Conservation (phyloP, 2,888 invertebrate species). For the Vesta saturnalis region DNA sequence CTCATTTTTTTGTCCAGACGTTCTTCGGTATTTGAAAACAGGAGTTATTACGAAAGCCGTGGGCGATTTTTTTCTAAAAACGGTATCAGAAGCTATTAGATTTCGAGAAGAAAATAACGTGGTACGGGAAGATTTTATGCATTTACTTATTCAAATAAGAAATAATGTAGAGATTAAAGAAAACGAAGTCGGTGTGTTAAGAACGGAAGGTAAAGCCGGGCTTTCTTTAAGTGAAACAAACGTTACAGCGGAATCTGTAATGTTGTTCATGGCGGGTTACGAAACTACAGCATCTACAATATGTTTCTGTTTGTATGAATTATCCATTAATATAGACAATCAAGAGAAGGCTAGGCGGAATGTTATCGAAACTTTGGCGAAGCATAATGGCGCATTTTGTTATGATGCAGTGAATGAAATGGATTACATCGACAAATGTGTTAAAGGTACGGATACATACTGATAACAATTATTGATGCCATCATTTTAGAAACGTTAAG, state of each 20-base stretch:
- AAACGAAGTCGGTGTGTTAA: background rate
- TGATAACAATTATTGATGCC: too few relatives aligned
- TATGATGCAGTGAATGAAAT: conserved; percentile 63
- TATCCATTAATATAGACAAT: conserved; percentile 61
- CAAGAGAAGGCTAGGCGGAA: conserved; percentile 62
- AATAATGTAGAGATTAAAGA: background rate
- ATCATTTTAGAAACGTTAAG: background rate
- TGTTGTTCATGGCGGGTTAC: conserved; percentile 54
- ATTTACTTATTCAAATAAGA: too few relatives aligned
- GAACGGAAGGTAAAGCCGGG: background rate
- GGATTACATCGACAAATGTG: too few relatives aligned
- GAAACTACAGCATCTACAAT: conserved; percentile 59
- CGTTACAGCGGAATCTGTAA: conserved; percentile 44
- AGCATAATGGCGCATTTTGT: conserved; percentile 58
- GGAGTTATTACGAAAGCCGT: too few relatives aligned
- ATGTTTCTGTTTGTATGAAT: conserved; percentile 63
- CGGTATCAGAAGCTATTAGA: background rate
- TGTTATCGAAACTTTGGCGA: conserved; percentile 55
- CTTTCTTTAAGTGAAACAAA: background rate
- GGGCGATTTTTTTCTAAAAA: too few relatives aligned
- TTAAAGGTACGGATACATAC: conserved; percentile 53
- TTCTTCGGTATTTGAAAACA: too few relatives aligned
- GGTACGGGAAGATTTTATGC: too few relatives aligned
- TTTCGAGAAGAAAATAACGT: background rate
- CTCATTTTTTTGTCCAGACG: conserved; percentile 41